phyloP scores from a whole-genome alignment of 2,113 vertebrate genomes.

The Candoia aspera region DNA sequence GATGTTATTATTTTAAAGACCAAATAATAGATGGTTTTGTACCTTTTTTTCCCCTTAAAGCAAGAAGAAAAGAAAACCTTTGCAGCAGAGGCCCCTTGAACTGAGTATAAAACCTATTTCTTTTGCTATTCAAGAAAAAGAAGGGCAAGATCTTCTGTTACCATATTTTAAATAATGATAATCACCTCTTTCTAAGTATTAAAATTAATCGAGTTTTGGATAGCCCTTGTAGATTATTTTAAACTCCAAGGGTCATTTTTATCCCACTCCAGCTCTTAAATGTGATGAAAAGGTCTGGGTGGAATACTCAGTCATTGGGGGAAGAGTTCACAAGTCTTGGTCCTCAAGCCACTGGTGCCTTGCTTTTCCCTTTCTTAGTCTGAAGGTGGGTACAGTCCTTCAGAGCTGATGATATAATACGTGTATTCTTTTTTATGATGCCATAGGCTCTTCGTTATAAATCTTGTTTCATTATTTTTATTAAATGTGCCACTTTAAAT shows the following conservation, averaged over 20 bases:
- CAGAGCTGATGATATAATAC: not conserved
- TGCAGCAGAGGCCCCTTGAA: not conserved
- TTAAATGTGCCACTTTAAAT: not conserved
- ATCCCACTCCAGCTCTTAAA: not conserved
- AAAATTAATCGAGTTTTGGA: slow-evolving; percentile 12
- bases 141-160: not conserved
- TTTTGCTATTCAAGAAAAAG: not conserved
- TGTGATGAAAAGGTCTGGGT: not conserved
- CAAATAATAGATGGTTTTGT: not conserved
- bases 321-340: not conserved
- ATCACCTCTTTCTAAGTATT: slow-evolving; percentile 3
- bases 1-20: not conserved
- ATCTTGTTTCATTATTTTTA: not conserved
- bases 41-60: not conserved
- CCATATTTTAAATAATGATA: not conserved
- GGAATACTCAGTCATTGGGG: not conserved
- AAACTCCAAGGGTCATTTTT: not conserved
- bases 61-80: not conserved
- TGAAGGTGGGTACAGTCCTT: not conserved
- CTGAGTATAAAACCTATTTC: not conserved
- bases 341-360: not conserved
- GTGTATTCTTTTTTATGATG: not conserved
- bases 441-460: not conserved
- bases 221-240: not conserved
- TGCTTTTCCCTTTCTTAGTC: not conserved